phyloP scores from a whole-genome alignment of 2,888 invertebrate genomes.

The Furcula furcula region DNA sequence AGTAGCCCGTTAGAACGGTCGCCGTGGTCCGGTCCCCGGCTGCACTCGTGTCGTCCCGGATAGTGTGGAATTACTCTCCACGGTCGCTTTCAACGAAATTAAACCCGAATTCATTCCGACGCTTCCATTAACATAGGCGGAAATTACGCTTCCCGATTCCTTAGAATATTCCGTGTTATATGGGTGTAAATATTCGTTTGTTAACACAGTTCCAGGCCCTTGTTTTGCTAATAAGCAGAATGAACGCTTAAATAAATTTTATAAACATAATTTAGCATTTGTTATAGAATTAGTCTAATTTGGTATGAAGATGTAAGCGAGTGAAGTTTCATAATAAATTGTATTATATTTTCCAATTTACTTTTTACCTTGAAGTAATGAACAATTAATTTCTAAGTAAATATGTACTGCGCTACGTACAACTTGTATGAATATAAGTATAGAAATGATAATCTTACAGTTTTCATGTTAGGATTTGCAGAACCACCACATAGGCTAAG shows the following conservation, averaged over 20 bases:
- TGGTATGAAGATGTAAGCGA: neutral
- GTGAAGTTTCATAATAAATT: too few relatives aligned
- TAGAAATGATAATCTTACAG: too few relatives aligned
- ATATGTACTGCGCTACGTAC: too few relatives aligned
- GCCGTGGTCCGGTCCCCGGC: neutral
- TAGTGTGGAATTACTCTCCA: constrained; percentile 1
- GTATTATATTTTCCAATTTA: too few relatives aligned
- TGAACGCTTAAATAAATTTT: neutral
- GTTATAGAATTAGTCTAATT: neutral
- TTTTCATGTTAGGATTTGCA: too few relatives aligned
- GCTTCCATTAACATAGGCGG: constrained; percentile 9
- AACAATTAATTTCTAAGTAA: too few relatives aligned
- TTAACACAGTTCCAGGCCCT: neutral
- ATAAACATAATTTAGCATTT: neutral
- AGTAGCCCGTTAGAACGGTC: constrained; percentile 29
- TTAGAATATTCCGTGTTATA: constrained; percentile 2
- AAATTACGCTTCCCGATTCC: constrained; percentile 7
- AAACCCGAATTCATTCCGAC: constrained; percentile 16
- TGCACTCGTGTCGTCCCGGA: neutral
- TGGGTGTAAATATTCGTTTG: constrained; percentile 2
- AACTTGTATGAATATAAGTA: too few relatives aligned
- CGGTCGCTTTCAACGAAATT: constrained; percentile 9
- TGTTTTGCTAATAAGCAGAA: neutral
- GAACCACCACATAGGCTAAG: too few relatives aligned
- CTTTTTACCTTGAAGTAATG: too few relatives aligned